Base-by-base conservation (phyloP, 2,113 vertebrate species). In the Emydocephalus ijimae region DNA sequence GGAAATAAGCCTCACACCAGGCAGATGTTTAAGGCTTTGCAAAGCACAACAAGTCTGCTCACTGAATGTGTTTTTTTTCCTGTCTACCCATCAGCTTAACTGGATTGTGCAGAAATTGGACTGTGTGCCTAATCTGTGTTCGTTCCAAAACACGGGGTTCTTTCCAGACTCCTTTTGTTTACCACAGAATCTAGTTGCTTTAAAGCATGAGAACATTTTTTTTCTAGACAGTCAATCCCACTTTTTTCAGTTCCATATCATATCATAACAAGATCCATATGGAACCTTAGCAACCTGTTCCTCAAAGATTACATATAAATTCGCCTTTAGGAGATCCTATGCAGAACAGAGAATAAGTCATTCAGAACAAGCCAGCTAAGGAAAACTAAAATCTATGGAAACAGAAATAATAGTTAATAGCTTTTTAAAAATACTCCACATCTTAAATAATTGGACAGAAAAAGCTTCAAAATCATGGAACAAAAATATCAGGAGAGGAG, bases 1-100 rank as follows among this genome's bases (percentile, higher is more conserved):
- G 61, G 94, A 93, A 85, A 85, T 92, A 89, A 89, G 92, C 88
- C 69, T 43, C 14, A n/a, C 24, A 81, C 89, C 43, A 89, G 92
- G 88, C 57, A 74, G 64, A 92, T 92, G 88, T 59, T 92, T n/a
- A 86, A 85, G 55, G 34, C 74, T 90, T 81, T 90, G 64, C 39
- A 92, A 89, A 50, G n/a, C 21, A 59, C 26, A 56, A 61, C 74
- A 61, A 43, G 26, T 50, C 54, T 89, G 86, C 43, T 26, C 18
- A 89, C 55, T n/a, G n/a, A 11, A 50, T 45, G 48, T 29, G 12
- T 54, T 24, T 85, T 69, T 69, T 81, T 59, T 5, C 48, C 56
- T 54, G 7, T 39, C 90, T 85, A n/a, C 54, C n/a, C 85, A 91
- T 20, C 64, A 57, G 43, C 55, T 81, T 55, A 85, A 18, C 56